A percentile compares a stretch with the other conserved stretches of the same genome.
These are phyloP conservation scores for Alentia gelatinosa DNA, from an alignment of 2,888 invertebrate species.

Conservation along the genomic window DNA sequence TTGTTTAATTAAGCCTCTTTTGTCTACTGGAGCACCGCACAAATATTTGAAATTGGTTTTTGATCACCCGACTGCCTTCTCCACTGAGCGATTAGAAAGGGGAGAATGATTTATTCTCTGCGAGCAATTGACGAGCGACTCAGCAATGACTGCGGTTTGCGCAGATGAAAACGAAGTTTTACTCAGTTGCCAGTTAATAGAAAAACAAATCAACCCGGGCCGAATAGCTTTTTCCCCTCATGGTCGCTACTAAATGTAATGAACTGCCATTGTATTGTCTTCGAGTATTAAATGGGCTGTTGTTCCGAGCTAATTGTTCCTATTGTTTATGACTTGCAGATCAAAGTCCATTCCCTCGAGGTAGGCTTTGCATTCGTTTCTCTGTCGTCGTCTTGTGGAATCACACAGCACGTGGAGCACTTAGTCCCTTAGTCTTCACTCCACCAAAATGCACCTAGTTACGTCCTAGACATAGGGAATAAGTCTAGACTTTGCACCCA, in stretches of 20 bases:
- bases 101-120: conserved; percentile 27
- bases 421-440: too few species aligned
- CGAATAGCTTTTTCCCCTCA: not conserved
- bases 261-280: conserved; percentile 12
- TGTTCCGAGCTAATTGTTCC: conserved; percentile 38
- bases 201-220: not conserved
- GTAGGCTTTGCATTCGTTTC: conserved; percentile 12
- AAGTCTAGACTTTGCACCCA: too few species aligned
- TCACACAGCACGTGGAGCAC: not conserved
- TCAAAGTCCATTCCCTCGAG: conserved; percentile 36
- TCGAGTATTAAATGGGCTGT: not conserved
- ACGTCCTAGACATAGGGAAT: too few species aligned
- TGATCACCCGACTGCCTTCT: conserved; percentile 16
- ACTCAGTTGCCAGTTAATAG: conserved; percentile 17
- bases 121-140: not conserved
- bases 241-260: not conserved
- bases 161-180: not conserved
- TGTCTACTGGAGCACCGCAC: conserved; percentile 2
- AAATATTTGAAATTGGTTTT: conserved; percentile 53
- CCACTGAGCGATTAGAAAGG: conserved; percentile 23
- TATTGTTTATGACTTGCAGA: conserved; percentile 41
- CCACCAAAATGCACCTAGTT: too few species aligned
- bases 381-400: not conserved
- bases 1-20: conserved; percentile 50
- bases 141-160: not conserved